These are phyloP conservation scores for Catharus minimus DNA, from an alignment of 2,113 vertebrate genomes.

Conservation along the genomic window DNA sequence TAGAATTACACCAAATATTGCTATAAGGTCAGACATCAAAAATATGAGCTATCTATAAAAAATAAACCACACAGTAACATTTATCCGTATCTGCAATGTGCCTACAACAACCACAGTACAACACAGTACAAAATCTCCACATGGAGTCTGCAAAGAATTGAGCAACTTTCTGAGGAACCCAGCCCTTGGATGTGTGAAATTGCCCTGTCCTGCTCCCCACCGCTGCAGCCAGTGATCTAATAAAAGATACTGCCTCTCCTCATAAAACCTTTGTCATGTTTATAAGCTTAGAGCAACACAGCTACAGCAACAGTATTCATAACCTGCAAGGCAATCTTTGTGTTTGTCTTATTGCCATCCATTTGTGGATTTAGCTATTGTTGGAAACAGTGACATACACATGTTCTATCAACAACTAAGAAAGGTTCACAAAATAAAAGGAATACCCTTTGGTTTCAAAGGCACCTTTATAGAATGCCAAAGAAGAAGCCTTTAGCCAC, in stretches of 20 bases:
- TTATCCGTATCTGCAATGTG: neutral
- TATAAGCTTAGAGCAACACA: neutral
- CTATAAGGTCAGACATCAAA: neutral
- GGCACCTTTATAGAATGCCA: neutral
- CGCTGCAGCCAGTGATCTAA: neutral
- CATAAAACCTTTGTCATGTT: neutral
- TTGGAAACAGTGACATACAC: neutral
- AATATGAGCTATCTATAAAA: neutral
- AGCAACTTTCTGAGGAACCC: neutral
- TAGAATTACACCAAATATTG: neutral
- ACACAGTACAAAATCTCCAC: neutral
- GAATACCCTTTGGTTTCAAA: neutral
- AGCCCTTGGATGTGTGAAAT: neutral
- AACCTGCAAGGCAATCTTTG: neutral
- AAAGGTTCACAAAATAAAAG: neutral
- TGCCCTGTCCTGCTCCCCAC: neutral
- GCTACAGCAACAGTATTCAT: neutral
- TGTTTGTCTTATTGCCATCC: neutral
- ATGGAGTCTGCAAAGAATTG: conserved; percentile 31
- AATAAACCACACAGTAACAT: neutral
- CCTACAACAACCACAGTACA: neutral
- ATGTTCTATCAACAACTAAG: neutral
- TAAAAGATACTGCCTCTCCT: neutral
- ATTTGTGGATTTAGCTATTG: neutral
- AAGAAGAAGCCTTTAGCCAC: neutral